Evolutionary conservation across 1,140 invertebrate genomes (phyloP), one percentile per base, ranked within the genome.

Genomic region (Drosophila sturtevanti): DNA sequence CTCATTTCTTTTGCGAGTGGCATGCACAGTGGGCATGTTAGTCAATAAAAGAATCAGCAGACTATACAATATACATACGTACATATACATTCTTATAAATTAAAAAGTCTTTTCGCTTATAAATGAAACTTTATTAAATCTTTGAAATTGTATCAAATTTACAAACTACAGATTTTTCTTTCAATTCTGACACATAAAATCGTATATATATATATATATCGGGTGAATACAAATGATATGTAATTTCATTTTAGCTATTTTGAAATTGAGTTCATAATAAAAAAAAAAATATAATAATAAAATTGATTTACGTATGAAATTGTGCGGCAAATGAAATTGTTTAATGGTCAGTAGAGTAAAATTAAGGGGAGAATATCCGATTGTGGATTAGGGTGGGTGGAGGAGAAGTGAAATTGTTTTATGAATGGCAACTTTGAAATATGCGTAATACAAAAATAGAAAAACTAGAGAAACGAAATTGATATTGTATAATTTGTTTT

Each of bases 1-100:
- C 62, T 48, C 41, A 48, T 48, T 48, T 48, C 16, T 48, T 48
- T 48, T 21, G 41, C 41, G 4, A 48, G 48, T 67, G 69, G 55
- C 81, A 86, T 69, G 73, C 66, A 86, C 81, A 81, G 70, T 81
- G 81, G 74, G 73, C 77, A 77, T 60, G 69, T 22, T 65, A 63
- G 67, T 64, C 6, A 56, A 75, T 54, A 75, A 68, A 74, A 51
- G 27, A 35, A 35, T 44, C 9, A 31, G 9, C 41, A 48, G 41
- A 27, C 21, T 61, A n/a, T 62, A 56, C 27, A 59, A 37, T 31
- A 6, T 58, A 11, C 11, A 11, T 2, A 35, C 16, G 24, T 7
- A 18, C 16, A 10, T 38, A 60, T 24, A 18, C n/a, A n/a, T 24
- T 1, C 14, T 7, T n/a, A 56, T 11, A 9, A n/a, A 59, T 59